Evolutionary conservation across 2,113 vertebrate genomes (phyloP).

Genomic region (Pseudorasbora parva): DNA sequence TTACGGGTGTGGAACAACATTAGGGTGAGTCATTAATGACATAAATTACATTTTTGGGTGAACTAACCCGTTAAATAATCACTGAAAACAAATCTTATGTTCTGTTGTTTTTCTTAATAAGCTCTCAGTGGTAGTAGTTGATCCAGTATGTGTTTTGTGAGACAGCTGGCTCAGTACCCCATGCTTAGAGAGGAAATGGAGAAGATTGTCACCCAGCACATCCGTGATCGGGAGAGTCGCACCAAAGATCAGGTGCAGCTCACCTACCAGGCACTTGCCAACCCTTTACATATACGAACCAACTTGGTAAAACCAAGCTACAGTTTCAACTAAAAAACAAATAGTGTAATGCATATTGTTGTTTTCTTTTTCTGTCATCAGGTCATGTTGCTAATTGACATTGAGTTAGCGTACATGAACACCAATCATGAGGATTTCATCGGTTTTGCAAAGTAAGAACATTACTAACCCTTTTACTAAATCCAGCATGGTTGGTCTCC

Average conservation of each 20-base stretch:
- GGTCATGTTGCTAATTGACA: slow-evolving; percentile 90
- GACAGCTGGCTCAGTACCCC: slow-evolving; percentile 87
- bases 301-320: not conserved
- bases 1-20: too few species aligned
- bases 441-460: slow-evolving; percentile 89
- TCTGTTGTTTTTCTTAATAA: not conserved
- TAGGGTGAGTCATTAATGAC: too few species aligned
- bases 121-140: not conserved
- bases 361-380: slow-evolving; percentile 59
- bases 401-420: slow-evolving; percentile 89
- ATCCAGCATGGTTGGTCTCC: too few species aligned
- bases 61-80: too few species aligned
- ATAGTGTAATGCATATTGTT: not conserved
- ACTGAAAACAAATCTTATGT: not conserved
- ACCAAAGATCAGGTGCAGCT: slow-evolving; percentile 85
- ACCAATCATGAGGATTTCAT: slow-evolving; percentile 92
- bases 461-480: not conserved
- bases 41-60: too few species aligned
- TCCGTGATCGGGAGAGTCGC: slow-evolving; percentile 86
- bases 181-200: slow-evolving; percentile 90
- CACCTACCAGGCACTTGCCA: not conserved
- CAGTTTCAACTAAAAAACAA: not conserved
- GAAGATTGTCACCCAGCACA: slow-evolving; percentile 87
- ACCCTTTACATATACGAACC: not conserved
- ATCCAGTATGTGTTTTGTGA: slow-evolving; percentile 16